Evolutionary conservation across 2,797 vertebrate genomes (phyloP), one percentile per base, ranked within the genome.

Genomic region (Fundulus diaphanus): DNA sequence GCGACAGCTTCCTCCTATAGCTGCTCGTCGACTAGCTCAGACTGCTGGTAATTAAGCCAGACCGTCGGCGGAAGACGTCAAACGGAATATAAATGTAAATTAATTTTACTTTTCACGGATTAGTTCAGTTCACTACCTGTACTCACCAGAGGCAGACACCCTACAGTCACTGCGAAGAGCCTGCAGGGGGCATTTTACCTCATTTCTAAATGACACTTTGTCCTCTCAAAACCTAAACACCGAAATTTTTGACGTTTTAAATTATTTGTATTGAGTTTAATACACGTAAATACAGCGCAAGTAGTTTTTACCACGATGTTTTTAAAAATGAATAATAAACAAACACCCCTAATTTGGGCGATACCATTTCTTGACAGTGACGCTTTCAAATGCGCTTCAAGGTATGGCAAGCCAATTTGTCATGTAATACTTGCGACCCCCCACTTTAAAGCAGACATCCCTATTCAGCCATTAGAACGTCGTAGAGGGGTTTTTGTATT

Each of bases 81-180:
- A 44, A 66, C 6, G 22, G 8, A 31, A 27, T 35, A 1, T 5
- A 11, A 27, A 1, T 11, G 7, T n/a, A 40, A 27, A n/a, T 42
- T 67, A 22, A 18, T 12, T 27, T 16, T 1, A 56, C 29, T 42
- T 63, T 40, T 18, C n/a, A 20, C 27, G 35, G 13, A 59, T 59
- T 52, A 67, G 5, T 73, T 67, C 27, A 12, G 7, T 33, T 27
- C 42, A 57, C 31, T 71, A 2, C 9, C 51, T 31, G 12, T 29
- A 72, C 79, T 79, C 57, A 78, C 80, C 80, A 1, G 20, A 31
- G 24, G 2, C 31, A 3, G 74, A 27, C 51, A 67, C n/a, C n/a
- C 6, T 1, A 44, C 29, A 31, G 20, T 15, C 27, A 35, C 29
- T 46, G 1, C 12, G 44, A 4, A 42, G 7, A 44, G 54, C 13